A percentile compares a stretch with the other conserved stretches of the same genome.
These are phyloP conservation scores for Chanos chanos DNA, from an alignment of 2,797 vertebrate species.

Conservation along the genomic window DNA sequence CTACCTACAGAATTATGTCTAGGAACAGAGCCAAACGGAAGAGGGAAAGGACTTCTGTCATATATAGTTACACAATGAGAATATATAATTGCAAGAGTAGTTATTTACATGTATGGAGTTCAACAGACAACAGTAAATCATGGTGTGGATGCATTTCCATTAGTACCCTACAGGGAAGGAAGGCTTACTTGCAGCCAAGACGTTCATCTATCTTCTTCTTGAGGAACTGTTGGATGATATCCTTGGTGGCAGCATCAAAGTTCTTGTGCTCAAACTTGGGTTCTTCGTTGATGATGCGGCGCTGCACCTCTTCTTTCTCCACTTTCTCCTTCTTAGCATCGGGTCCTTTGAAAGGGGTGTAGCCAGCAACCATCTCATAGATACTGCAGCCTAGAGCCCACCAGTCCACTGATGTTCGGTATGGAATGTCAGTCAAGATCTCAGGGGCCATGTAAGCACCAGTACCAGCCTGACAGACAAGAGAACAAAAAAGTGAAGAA, in stretches of 20 bases:
- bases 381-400: slow-evolving; percentile 93
- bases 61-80: no score
- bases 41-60: no score
- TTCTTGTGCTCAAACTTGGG: slow-evolving; percentile 80
- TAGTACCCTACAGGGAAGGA: no score
- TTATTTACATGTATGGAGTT: no score
- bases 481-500: neutral
- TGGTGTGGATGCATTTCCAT: no score
- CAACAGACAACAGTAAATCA: no score
- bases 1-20: no score
- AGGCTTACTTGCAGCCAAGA: slow-evolving; percentile 84
- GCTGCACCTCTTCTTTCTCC: slow-evolving; percentile 87
- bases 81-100: no score
- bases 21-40: no score
- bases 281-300: slow-evolving; percentile 84
- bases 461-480: slow-evolving; percentile 82
- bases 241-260: slow-evolving; percentile 81
- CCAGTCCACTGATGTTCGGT: slow-evolving; percentile 91
- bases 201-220: slow-evolving; percentile 84
- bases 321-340: slow-evolving; percentile 84
- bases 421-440: slow-evolving; percentile 80
- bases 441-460: slow-evolving; percentile 95
- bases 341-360: slow-evolving; percentile 86
- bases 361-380: slow-evolving; percentile 91
- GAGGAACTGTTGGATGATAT: slow-evolving; percentile 84